Evolutionary conservation across 2,797 vertebrate species (phyloP).

Genomic region (Bovichtus diacanthus): DNA sequence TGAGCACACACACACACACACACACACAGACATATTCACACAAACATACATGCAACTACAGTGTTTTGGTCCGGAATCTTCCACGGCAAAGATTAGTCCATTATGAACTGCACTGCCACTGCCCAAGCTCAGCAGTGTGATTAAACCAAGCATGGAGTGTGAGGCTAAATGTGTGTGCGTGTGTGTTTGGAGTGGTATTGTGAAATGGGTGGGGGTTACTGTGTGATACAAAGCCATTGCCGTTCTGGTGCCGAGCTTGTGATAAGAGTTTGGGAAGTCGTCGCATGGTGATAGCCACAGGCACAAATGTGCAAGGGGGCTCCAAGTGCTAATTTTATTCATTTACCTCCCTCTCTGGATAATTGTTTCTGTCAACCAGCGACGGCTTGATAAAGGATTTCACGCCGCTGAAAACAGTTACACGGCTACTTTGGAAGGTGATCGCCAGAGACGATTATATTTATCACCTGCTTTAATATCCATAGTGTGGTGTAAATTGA

Average conservation of each 20-base stretch:
- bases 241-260: conserved; percentile 61
- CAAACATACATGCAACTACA: conserved; percentile 15
- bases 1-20: conserved; percentile 24
- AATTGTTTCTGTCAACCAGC: conserved; percentile 88
- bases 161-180: conserved; percentile 24
- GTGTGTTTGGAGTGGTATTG: conserved; percentile 37
- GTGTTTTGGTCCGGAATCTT: conserved; percentile 47
- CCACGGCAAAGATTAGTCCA: conserved; percentile 37
- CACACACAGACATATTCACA: conserved; percentile 31
- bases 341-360: conserved; percentile 85
- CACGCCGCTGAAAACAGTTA: conserved; percentile 84
- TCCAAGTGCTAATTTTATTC: conserved; percentile 85
- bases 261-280: conserved; percentile 83
- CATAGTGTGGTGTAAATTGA: conserved; percentile 82
- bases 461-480: conserved; percentile 87
- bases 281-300: conserved; percentile 75
- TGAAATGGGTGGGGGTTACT: conserved; percentile 53
- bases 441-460: conserved; percentile 85
- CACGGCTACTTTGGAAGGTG: conserved; percentile 85
- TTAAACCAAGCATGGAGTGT: conserved; percentile 49
- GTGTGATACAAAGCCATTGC: conserved; percentile 60
- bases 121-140: conserved; percentile 58
- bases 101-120: conserved; percentile 40
- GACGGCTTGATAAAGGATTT: conserved; percentile 86
- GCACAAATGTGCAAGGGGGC: conserved; percentile 79